These are phyloP conservation scores for Chiloscyllium punctatum DNA, from an alignment of 2,797 vertebrate species.

Conservation along the genomic window DNA sequence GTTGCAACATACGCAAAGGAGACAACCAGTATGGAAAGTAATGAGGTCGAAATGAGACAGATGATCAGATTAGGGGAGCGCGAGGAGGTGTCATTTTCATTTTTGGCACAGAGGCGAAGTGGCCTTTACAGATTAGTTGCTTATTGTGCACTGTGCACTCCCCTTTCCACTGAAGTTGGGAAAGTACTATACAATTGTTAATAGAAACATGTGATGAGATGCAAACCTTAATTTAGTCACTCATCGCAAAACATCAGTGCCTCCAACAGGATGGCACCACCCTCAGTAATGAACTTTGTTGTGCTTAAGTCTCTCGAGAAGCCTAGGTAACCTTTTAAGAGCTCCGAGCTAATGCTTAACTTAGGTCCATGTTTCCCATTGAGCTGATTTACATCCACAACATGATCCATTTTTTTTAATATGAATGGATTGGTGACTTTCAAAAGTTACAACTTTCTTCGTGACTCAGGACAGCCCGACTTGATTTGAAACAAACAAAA, in stretches of 20 bases:
- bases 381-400: neutral
- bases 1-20: neutral
- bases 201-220: neutral
- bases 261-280: neutral
- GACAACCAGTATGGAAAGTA: neutral
- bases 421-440: neutral
- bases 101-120: neutral
- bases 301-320: neutral
- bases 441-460: neutral
- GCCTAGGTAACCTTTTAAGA: neutral
- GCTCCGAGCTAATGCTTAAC: neutral
- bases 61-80: neutral
- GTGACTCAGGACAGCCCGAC: neutral
- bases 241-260: neutral
- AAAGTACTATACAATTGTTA: neutral
- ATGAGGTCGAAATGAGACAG: neutral
- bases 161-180: neutral
- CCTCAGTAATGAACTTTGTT: neutral
- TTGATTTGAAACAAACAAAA: no score
- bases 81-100: neutral
- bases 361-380: neutral
- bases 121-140: neutral
- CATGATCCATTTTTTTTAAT: neutral
- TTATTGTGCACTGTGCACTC: no score
- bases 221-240: neutral